Evolutionary conservation across 2,113 vertebrate species (phyloP).

Genomic region (Protomyctophum bolini): DNA sequence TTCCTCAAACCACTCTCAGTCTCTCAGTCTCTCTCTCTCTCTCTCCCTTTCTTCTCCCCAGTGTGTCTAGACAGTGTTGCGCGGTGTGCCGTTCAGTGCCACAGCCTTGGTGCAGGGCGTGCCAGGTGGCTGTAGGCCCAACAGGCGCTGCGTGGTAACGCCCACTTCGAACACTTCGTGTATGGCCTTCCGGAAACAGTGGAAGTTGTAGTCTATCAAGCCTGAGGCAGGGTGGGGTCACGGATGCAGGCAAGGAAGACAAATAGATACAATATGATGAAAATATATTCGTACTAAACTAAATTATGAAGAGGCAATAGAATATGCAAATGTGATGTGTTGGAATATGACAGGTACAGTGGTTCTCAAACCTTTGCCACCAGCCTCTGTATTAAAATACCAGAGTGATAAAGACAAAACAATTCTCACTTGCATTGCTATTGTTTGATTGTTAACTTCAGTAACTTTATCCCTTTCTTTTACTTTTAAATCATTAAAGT

Average conservation of each 20-base stretch:
- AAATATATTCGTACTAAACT: neutral
- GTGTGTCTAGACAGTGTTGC: constrained; percentile 86
- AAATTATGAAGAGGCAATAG: neutral
- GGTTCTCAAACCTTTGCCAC: no score
- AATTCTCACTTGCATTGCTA: no score
- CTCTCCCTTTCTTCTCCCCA: constrained; percentile 27
- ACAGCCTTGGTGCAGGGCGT: constrained; percentile 90
- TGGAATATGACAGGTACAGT: neutral
- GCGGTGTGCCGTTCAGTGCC: constrained; percentile 92
- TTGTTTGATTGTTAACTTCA: no score
- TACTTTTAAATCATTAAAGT: no score
- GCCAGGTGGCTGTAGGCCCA: constrained; percentile 81
- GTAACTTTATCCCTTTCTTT: no score
- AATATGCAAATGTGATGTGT: neutral
- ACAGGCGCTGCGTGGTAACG: constrained; percentile 83
- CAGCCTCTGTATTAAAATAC: no score
- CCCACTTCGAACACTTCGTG: constrained; percentile 99
- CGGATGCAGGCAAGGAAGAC: neutral
- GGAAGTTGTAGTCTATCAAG: constrained; percentile 99
- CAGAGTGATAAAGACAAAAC: neutral
- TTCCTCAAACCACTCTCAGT: constrained; percentile 35
- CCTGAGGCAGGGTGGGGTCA: constrained; percentile 71
- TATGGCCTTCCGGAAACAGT: constrained; percentile 99
- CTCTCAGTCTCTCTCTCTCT: constrained; percentile 44
- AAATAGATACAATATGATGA: neutral